Percentiles rank a stretch among this genome's conserved stretches.
Evolutionary conservation across 2,797 vertebrate species (phyloP).

Genomic region (Esox lucius): DNA sequence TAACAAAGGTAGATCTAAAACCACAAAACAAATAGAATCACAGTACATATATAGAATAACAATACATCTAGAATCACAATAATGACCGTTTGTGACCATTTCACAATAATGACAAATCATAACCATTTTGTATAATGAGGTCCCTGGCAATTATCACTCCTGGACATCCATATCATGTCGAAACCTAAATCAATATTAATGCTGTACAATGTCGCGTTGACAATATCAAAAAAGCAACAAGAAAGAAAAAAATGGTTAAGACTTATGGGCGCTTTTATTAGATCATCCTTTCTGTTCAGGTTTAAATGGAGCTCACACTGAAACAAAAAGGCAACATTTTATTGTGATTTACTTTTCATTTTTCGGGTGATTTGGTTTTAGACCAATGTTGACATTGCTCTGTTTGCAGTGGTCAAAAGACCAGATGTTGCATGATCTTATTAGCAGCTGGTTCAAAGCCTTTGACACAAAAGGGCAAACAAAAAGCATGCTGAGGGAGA

Average conservation of each 20-base stretch:
- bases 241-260: neutral
- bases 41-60: no score
- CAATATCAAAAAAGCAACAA: neutral
- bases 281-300: neutral
- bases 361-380: slow-evolving; percentile 19
- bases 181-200: slow-evolving; percentile 16
- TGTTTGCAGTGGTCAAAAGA: slow-evolving; percentile 30
- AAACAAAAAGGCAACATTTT: slow-evolving; percentile 1
- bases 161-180: slow-evolving; percentile 12
- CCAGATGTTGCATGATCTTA: slow-evolving; percentile 28
- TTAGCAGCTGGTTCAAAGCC: slow-evolving; percentile 23
- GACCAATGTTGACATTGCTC: slow-evolving; percentile 13
- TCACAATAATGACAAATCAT: no score
- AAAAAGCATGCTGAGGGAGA: slow-evolving; percentile 15
- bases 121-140: no score
- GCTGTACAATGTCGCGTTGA: neutral
- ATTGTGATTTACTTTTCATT: slow-evolving; percentile 6
- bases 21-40: no score
- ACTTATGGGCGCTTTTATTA: neutral
- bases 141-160: no score
- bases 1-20: no score
- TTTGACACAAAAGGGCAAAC: slow-evolving; percentile 20
- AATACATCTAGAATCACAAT: no score
- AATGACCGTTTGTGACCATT: no score
- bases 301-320: neutral